Percentiles rank a stretch among this genome's conserved stretches.
These are phyloP conservation scores for Sander vitreus DNA, from an alignment of 2,113 vertebrate species.

Conservation along the genomic window DNA sequence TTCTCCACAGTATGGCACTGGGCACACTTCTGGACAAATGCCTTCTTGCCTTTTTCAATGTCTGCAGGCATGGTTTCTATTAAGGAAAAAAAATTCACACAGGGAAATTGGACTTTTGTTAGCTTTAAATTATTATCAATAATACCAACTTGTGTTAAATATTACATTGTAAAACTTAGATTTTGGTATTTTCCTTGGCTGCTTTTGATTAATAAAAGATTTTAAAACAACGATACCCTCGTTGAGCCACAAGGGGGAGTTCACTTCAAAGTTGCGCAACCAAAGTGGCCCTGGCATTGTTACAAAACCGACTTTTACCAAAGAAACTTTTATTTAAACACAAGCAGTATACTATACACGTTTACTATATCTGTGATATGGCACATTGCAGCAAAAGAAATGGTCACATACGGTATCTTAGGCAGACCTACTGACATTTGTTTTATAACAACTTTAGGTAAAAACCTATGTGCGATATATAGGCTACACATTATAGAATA, in stretches of 20 bases:
- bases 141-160: background rate
- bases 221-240: background rate
- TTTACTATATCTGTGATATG: background rate
- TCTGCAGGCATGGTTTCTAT: conserved; percentile 80
- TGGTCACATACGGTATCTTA: background rate
- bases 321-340: background rate
- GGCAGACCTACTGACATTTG: background rate
- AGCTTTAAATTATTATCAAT: background rate
- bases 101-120: background rate
- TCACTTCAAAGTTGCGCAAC: conserved; percentile 31
- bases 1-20: conserved; percentile 88
- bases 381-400: background rate
- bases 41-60: conserved; percentile 84
- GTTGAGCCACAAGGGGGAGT: conserved; percentile 43
- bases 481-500: background rate
- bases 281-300: background rate
- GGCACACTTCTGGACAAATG: conserved; percentile 88
- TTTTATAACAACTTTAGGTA: background rate
- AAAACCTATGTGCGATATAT: background rate
- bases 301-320: conserved; percentile 20
- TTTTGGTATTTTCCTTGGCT: background rate
- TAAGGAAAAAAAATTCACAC: background rate
- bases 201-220: too few relatives aligned
- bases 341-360: rapidly evolving
- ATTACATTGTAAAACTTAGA: background rate